Conservation (phyloP, 1,140 invertebrate species). For the Tetragnatha versicolor region DNA sequence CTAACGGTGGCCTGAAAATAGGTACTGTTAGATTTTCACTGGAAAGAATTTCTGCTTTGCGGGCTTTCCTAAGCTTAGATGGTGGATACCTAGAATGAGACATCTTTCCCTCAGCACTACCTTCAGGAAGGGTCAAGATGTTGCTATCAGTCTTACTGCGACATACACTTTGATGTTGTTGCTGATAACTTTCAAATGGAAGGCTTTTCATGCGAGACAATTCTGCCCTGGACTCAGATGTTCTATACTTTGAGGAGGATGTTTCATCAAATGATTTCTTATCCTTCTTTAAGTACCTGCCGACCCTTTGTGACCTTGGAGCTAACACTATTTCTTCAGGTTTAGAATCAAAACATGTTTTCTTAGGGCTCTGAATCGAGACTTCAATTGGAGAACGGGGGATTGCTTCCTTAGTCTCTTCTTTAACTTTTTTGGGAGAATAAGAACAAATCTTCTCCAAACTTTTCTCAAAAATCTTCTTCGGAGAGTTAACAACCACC, state of each 20-base stretch:
- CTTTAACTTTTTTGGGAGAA: no score
- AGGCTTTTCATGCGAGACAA: constrained; percentile 41
- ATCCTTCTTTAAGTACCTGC: constrained; percentile 21
- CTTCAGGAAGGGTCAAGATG: constrained; percentile 30
- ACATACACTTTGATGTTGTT: constrained; percentile 43
- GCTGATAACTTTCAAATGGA: constrained; percentile 27
- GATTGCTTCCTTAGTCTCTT: no score
- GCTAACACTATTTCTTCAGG: no score
- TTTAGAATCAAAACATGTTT: no score
- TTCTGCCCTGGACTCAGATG: constrained; percentile 4
- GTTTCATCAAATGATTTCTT: not conserved
- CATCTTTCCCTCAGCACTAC: constrained; percentile 19
- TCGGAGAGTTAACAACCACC: no score
- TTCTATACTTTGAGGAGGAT: constrained; percentile 8
- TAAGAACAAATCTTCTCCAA: no score
- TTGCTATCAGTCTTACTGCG: constrained; percentile 49
- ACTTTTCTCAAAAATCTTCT: no score
- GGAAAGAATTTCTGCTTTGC: constrained; percentile 43
- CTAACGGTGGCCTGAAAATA: constrained; percentile 58
- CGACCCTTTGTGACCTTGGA: no score
- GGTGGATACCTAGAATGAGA: constrained; percentile 43
- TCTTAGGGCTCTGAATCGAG: no score
- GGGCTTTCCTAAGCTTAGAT: constrained; percentile 8
- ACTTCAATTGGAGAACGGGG: no score
- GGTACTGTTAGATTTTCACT: constrained; percentile 47